Percentiles rank a stretch among this genome's conserved stretches.
Conservation (phyloP, 2,888 invertebrate genomes). For the Aphidoletes aphidimyza region DNA sequence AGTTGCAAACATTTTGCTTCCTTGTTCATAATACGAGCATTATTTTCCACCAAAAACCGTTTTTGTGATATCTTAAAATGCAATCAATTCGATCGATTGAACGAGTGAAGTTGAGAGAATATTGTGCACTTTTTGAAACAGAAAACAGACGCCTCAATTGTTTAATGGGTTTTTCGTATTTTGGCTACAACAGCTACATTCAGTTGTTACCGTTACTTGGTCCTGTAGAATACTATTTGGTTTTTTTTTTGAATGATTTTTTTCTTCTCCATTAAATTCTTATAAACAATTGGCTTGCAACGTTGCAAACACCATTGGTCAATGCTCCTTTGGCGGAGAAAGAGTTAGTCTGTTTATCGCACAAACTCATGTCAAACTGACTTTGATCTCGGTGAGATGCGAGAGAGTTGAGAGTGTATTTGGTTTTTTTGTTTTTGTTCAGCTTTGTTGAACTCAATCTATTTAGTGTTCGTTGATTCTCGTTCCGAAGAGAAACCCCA, state of each 20-base stretch:
- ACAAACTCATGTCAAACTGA: not conserved
- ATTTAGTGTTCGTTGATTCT: not conserved
- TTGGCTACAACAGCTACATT: not conserved
- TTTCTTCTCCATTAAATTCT: no score
- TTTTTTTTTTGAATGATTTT: not conserved
- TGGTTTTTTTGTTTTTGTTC: not conserved
- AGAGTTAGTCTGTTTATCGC: no score
- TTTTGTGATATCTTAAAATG: not conserved
- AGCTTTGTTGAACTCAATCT: not conserved
- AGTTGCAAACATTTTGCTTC: no score
- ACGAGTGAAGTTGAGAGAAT: not conserved
- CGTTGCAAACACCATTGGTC: no score
- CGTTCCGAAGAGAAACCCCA: not conserved
- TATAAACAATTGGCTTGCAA: no score
- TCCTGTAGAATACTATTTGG: not conserved
- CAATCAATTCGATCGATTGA: not conserved
- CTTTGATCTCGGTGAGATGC: constrained; percentile 22
- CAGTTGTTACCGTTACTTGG: not conserved
- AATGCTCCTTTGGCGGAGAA: no score
- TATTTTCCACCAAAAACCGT: not conserved
- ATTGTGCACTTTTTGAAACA: not conserved
- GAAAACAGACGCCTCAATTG: constrained; percentile 31
- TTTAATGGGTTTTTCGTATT: not conserved
- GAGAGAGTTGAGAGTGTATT: no score
- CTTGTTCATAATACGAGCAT: no score